Evolutionary conservation across 2,888 invertebrate species (phyloP), one percentile per base, ranked within the genome.

Genomic region (Erpobdella octoculata): DNA sequence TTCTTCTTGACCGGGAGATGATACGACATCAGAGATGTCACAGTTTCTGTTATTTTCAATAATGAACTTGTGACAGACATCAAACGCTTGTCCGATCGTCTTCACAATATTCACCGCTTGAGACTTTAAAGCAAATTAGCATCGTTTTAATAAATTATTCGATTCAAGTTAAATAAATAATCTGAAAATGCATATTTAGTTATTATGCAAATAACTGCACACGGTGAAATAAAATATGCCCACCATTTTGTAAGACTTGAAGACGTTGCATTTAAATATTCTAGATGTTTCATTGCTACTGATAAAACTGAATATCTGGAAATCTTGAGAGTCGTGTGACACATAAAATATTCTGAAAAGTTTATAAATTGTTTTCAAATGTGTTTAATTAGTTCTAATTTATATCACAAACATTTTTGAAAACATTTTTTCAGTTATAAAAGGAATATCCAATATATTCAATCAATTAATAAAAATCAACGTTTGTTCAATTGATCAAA

Each of bases 271-370:
- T 84, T 94, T 96, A 86, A 98, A 98, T 72, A 92, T 90, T 84
- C 96, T 96, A 78, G 91, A 92, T 79, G 92, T 89, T 77, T 93
- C 93, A 85, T 98, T 97, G 81, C 97, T 87, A 67, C 96, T 96
- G 81, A 98, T 98, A 86, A 97, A 98, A 80, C 96, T 96, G 88
- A 97, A 98, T 83, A 98, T 96, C 86, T 98, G 97, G 83, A 97
- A 88, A 85, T 98, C 97, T 79, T 91, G 93, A 82, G 90, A 92
- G 85, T 98, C 98, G 85, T 98, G 98, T 53, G 96, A 96, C 77
- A 98, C 97, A 87, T 97, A 98, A 87, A 98, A 98, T 87, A 98
- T 95, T 85, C 97, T 91, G 86, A 90, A 93, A 84, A 61, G 59
- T 46, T n/a, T n/a, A 46, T 46, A 46, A 3, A 3, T 3, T n/a